These are phyloP conservation scores for Muscicapa adusta DNA, from an alignment of 2,113 vertebrate genomes.

Conservation along the genomic window DNA sequence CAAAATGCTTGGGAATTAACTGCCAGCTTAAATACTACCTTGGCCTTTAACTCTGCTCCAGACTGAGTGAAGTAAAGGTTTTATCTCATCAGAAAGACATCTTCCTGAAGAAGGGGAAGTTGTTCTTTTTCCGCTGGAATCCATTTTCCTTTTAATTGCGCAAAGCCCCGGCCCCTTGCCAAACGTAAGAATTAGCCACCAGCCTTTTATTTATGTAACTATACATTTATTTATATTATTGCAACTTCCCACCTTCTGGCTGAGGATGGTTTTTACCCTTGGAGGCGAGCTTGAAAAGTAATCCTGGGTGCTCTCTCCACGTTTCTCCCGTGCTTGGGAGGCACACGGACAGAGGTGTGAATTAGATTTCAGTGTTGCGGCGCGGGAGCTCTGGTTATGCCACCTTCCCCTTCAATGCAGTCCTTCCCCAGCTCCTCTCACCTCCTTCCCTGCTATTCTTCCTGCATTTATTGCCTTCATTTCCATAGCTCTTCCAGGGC, in stretches of 20 bases:
- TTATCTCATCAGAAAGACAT: not conserved
- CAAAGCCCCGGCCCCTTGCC: not conserved
- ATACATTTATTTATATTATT: not conserved
- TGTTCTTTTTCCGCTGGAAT: not conserved
- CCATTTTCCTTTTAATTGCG: constrained; percentile 7
- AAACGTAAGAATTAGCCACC: not conserved
- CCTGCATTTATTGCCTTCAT: constrained; percentile 36
- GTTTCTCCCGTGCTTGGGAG: not conserved
- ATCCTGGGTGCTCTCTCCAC: not conserved
- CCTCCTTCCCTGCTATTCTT: constrained; percentile 36
- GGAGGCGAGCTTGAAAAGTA: not conserved
- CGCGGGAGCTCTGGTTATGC: not conserved
- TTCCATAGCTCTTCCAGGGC: not conserved
- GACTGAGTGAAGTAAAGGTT: not conserved
- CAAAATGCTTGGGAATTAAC: not conserved
- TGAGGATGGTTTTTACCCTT: not conserved
- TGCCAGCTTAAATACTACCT: constrained; percentile 12
- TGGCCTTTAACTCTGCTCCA: constrained; percentile 30
- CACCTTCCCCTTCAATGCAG: not conserved
- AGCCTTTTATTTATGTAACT: not conserved
- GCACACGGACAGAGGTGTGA: constrained; percentile 9
- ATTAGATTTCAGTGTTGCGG: constrained; percentile 1
- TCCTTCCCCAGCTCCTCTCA: not conserved
- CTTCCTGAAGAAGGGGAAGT: not conserved
- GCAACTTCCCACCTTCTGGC: not conserved